phyloP scores from a whole-genome alignment of 2,797 vertebrate genomes.

The Myiotriccus ornatus region DNA sequence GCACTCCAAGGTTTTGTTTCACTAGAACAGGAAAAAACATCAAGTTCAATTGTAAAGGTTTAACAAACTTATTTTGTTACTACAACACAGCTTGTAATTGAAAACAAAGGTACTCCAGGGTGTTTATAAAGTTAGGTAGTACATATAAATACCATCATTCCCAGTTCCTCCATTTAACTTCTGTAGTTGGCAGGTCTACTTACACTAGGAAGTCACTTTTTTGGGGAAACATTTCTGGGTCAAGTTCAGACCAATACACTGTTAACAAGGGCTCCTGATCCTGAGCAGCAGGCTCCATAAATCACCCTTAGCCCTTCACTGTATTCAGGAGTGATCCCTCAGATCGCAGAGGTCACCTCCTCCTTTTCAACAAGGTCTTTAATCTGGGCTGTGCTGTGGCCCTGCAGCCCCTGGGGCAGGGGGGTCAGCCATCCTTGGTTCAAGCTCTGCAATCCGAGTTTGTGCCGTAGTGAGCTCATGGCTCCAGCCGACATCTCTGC shows the following conservation, averaged over 20 bases:
- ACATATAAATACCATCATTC: background rate
- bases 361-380: background rate
- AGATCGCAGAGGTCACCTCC: background rate
- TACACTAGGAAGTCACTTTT: background rate
- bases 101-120: background rate
- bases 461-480: background rate
- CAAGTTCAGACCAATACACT: background rate
- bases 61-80: constrained; percentile 9
- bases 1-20: background rate
- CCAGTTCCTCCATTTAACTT: background rate
- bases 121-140: background rate
- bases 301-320: background rate
- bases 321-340: background rate
- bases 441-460: background rate
- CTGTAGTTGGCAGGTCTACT: background rate
- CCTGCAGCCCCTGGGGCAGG: background rate
- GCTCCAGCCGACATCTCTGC: background rate
- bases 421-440: background rate
- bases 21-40: constrained; percentile 1
- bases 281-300: background rate
- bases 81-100: background rate
- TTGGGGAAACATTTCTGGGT: background rate
- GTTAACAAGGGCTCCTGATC: background rate
- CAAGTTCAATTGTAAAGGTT: background rate
- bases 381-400: background rate